Evolutionary conservation across 2,888 invertebrate species (phyloP).

Genomic region (Trissolcus japonicus): DNA sequence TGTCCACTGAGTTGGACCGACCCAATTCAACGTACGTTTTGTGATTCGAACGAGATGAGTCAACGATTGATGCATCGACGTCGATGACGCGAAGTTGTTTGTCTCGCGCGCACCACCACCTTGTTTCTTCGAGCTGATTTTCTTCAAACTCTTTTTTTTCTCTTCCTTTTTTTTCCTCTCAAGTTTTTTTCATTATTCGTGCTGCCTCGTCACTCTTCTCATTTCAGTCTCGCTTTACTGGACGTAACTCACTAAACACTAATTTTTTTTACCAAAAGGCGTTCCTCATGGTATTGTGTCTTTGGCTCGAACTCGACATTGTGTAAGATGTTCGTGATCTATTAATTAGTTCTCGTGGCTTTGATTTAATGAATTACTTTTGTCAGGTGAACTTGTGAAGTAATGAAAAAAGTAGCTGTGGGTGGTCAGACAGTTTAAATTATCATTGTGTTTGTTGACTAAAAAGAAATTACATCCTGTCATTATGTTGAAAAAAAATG

Average conservation of each 20-base stretch:
- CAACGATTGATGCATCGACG: constrained; percentile 70
- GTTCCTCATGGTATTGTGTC: constrained; percentile 14
- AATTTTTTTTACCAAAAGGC: constrained; percentile 42
- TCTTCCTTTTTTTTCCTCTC: constrained; percentile 5
- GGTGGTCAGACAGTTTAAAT: constrained; percentile 1
- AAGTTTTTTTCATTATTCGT: constrained; percentile 25
- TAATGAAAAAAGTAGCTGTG: constrained; percentile 10
- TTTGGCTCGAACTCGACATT: constrained; percentile 8
- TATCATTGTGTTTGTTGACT: not conserved
- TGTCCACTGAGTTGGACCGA: constrained; percentile 62
- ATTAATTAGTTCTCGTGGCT: constrained; percentile 36
- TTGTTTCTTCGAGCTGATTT: constrained; percentile 24
- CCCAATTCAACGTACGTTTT: constrained; percentile 72
- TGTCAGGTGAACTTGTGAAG: constrained; percentile 29
- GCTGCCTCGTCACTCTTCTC: constrained; percentile 53
- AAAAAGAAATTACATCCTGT: not conserved
- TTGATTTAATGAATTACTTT: constrained; percentile 26
- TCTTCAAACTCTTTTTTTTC: constrained; percentile 18
- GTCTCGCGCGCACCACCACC: constrained; percentile 40
- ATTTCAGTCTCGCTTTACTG: constrained; percentile 48
- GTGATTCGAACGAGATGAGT: constrained; percentile 70
- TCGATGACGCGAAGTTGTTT: constrained; percentile 59
- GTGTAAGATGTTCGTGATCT: constrained; percentile 28
- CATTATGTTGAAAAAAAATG: not conserved
- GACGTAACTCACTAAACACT: constrained; percentile 35